These are phyloP conservation scores for Araneus ventricosus DNA, from an alignment of 1,140 invertebrate genomes.

Conservation along the genomic window DNA sequence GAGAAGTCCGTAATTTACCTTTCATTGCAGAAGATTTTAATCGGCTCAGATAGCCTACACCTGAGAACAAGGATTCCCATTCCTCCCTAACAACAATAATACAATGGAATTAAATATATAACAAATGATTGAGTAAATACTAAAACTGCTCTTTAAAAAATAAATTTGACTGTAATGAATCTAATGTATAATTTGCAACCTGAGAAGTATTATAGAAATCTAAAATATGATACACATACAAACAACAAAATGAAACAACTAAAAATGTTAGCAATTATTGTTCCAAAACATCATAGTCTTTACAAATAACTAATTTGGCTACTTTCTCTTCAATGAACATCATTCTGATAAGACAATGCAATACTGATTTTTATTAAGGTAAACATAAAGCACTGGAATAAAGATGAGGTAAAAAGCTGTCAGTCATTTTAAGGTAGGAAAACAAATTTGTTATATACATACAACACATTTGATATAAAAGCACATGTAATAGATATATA, in stretches of 20 bases:
- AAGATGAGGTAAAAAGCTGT: too few species aligned
- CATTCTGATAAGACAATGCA: too few species aligned
- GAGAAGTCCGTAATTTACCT: background rate
- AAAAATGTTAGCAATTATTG: background rate
- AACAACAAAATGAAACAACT: background rate
- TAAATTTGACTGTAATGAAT: background rate
- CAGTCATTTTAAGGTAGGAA: too few species aligned
- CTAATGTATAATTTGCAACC: background rate
- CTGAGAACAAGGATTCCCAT: conserved; percentile 4
- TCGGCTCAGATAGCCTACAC: background rate
- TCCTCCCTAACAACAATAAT: conserved; percentile 29
- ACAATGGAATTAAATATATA: background rate
- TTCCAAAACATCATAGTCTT: too few species aligned
- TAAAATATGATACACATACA: background rate
- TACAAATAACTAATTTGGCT: too few species aligned
- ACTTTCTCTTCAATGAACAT: too few species aligned
- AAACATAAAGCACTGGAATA: too few species aligned
- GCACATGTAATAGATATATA: too few species aligned
- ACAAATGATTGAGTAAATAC: background rate
- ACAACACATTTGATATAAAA: too few species aligned
- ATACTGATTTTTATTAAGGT: too few species aligned
- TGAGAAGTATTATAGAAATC: background rate
- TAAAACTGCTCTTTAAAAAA: background rate
- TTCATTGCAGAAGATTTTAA: conserved; percentile 38
- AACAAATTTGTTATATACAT: too few species aligned